Base-by-base conservation (phyloP, 2,113 vertebrate genomes). In the Gnathonemus longibarbis region DNA sequence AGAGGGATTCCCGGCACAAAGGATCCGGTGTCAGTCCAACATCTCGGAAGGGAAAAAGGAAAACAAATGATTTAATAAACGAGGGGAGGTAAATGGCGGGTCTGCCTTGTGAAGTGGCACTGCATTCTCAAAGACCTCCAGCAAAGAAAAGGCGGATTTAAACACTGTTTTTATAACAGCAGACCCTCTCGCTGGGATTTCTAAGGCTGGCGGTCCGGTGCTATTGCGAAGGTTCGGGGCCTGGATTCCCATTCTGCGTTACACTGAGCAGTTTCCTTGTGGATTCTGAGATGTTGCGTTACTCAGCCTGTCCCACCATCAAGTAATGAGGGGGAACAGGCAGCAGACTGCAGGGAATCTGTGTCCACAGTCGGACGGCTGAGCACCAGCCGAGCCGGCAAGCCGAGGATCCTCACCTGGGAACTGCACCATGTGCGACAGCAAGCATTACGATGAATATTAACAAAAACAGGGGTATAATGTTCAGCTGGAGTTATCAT, bases 21-120 rank as follows among this genome's bases (percentile, higher is more conserved):
- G 92, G 90, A 92, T 66, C 90, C 90, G 89, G 50, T 93, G 92
- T 92, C 94, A 93, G 92, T 92, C 90, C 80, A 66, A 52, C 93
- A 90, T 88, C 90, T 91, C 88, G 88, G 90, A 91, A 88, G 89
- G 92, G 88, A 93, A 93, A 92, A 93, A 94, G 92, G 93, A 92
- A 94, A 93, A 92, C 92, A 90, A 92, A 93, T 92, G 91, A 92
- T 93, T 94, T 91, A 93, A 94, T 94, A 94, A 89, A 91, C 13
- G 89, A 94, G 91, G 89, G 74, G 89, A 90, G 87, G 84, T 9
- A 24, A 88, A 74, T 91, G 92, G 90, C 91, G 91, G 90, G 83
- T 17, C 45, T 31, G 53, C 90, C 92, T 89, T 90, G 89, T 56
- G 58, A 66, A 91, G 90, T 90, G 89, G 89, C 90, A 91, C 24